phyloP scores from a whole-genome alignment of 2,113 vertebrate genomes.

The Spea bombifrons region DNA sequence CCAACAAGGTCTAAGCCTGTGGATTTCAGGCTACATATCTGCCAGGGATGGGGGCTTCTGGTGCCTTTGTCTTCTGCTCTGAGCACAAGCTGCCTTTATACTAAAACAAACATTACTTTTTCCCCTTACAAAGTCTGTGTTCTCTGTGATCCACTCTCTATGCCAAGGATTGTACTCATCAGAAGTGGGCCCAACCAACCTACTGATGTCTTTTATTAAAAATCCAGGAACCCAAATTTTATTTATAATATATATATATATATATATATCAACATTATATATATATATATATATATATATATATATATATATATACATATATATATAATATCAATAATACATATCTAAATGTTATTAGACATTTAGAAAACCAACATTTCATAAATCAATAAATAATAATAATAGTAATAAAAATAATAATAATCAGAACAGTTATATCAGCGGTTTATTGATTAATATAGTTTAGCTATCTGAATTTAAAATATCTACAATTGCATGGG shows the following conservation, averaged over 20 bases:
- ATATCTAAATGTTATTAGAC: no score
- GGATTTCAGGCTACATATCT: slow-evolving; percentile 48
- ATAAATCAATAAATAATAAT: no score
- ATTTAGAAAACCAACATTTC: no score
- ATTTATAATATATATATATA: not conserved
- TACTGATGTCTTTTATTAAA: no score
- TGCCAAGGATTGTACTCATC: slow-evolving; percentile 34
- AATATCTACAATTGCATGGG: no score
- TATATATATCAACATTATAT: slow-evolving; percentile 17
- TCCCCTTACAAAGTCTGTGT: not conserved
- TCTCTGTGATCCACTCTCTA: slow-evolving; percentile 22
- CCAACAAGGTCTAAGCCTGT: slow-evolving; percentile 41
- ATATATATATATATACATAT: not conserved
- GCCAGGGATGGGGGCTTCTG: slow-evolving; percentile 46
- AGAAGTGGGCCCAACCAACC: no score
- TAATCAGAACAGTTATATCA: no score
- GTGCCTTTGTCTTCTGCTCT: slow-evolving; percentile 61
- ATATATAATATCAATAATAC: not conserved
- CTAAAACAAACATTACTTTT: slow-evolving; percentile 57
- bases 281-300: slow-evolving; percentile 28
- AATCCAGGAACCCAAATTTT: not conserved
- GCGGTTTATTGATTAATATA: no score
- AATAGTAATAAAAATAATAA: no score
- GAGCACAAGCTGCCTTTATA: slow-evolving; percentile 48
- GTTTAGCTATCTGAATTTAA: no score